Evolutionary conservation across 1,140 invertebrate species (phyloP), one percentile per base, ranked within the genome.

Genomic region (Pristionchus pacificus): DNA sequence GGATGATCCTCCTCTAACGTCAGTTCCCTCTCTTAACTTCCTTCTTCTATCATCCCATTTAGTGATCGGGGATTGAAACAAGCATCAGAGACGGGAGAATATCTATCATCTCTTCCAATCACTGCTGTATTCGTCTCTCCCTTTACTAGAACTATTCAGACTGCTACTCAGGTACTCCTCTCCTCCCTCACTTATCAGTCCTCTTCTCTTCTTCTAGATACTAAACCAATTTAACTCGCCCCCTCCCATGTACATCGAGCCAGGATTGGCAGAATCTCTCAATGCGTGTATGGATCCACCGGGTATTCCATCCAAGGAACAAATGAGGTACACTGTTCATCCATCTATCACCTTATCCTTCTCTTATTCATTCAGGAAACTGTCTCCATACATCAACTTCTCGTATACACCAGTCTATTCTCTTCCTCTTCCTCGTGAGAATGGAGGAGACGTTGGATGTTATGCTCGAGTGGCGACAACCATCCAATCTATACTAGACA

Each of bases 1-100:
- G 81, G 79, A 80, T 68, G 79, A 80, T 68, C 79, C 79, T 14
- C 65, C 74, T 2, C 60, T 80, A n/a, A 80, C 62, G 78, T 83
- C 33, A 79, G 70, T 80, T 71, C 10, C 27, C 24, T 64, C 62
- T 19, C 69, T 30, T 65, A 2, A 77, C n/a, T 64, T 29, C 31
- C 13, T 65, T 59, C 25, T 33, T 65, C 28, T 28, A 15, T 65
- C 60, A 65, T n/a, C 64, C 58, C 38, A 66, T 82, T 82, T 67
- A 80, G 79, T 59, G 30, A 55, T 38, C 74, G 81, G 24, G 79
- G 79, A 29, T 70, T 65, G 61, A 28, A 59, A 19, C 79, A 80
- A 67, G 79, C 79, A 3, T 31, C 33, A 14, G 79, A 80, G 68
- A 77, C 77, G 27, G 79, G 80, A 6, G 38, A 38, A 14, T 70